Conservation (phyloP, 2,888 invertebrate genomes). For the Acheta domesticus region DNA sequence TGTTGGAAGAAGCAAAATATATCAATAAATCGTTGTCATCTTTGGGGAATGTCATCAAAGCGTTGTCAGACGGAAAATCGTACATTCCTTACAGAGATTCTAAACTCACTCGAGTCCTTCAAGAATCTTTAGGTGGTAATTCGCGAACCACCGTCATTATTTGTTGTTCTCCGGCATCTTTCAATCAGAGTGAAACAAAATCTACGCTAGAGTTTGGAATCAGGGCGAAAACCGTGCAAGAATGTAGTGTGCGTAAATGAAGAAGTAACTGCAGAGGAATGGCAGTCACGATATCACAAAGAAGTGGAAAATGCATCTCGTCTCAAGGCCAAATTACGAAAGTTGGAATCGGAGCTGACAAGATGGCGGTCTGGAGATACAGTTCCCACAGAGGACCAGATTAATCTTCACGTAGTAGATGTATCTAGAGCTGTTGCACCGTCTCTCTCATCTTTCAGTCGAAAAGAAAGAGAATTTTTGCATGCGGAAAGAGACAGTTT, state of each 20-base stretch:
- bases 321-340: conserved; percentile 87
- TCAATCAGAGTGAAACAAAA: conserved; percentile 98
- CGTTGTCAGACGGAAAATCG: conserved; percentile 97
- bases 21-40: conserved; percentile 99
- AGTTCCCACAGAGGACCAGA: conserved; percentile 86
- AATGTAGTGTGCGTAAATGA: conserved; percentile 99
- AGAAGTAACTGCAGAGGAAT: conserved; percentile 98
- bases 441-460: conserved; percentile 66
- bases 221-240: conserved; percentile 98
- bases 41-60: conserved; percentile 98
- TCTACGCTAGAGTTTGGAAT: conserved; percentile 96
- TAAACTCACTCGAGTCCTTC: conserved; percentile 95
- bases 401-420: conserved; percentile 68
- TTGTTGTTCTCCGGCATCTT: conserved; percentile 98
- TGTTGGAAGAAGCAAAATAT: conserved; percentile 98
- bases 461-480: conserved; percentile 74
- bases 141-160: conserved; percentile 98
- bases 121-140: conserved; percentile 99
- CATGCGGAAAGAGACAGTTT: conserved; percentile 88
- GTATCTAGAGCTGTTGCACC: conserved; percentile 63
- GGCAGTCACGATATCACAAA: conserved; percentile 97
- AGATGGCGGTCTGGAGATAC: conserved; percentile 90
- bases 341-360: conserved; percentile 84
- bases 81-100: conserved; percentile 99
- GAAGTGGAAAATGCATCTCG: conserved; percentile 93